Evolutionary conservation across 2,113 vertebrate genomes (phyloP).

Genomic region (human (Homo sapiens)): DNA sequence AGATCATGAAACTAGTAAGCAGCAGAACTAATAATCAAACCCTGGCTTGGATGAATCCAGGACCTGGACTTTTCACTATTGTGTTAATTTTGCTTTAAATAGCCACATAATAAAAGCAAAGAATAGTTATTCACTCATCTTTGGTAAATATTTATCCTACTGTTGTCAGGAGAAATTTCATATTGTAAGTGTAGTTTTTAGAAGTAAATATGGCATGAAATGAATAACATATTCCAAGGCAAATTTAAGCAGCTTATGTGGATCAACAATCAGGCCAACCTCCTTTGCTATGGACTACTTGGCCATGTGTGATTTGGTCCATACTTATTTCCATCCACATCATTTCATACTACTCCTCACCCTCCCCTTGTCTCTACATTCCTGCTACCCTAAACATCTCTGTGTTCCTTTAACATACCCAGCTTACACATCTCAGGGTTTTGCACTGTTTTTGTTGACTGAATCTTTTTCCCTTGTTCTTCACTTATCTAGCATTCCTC

Average conservation of each 20-base stretch:
- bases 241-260: not conserved
- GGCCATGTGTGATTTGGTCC: not conserved
- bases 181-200: not conserved
- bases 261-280: not conserved
- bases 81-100: not conserved
- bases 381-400: not conserved
- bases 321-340: not conserved
- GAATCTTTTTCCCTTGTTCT: not conserved
- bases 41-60: not conserved
- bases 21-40: not conserved
- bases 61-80: not conserved
- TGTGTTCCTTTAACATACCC: not conserved
- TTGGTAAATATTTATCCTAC: not conserved
- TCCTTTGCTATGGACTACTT: not conserved
- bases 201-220: not conserved
- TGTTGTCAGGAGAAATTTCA: not conserved
- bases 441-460: not conserved
- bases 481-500: not conserved
- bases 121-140: not conserved
- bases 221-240: not conserved
- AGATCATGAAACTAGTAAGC: not conserved
- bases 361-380: not conserved
- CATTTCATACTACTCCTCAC: accelerated
- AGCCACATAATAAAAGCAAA: not conserved
- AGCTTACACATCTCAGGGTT: not conserved